Percentiles rank a stretch among this genome's conserved stretches.
Conservation (phyloP, 2,113 vertebrate species). For the Tupaia chinensis region DNA sequence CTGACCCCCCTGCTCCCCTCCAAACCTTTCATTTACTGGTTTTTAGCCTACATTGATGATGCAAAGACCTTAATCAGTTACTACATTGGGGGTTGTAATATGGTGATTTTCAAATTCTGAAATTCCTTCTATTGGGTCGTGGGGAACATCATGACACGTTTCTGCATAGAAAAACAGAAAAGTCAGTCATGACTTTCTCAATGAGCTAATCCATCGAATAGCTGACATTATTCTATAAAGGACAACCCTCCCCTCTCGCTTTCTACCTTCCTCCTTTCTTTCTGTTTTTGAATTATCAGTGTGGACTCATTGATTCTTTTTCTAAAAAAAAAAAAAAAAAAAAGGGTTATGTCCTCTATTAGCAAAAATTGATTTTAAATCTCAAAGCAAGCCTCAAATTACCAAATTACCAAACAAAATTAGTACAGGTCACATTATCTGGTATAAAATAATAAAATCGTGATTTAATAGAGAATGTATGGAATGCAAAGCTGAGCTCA, state of each 20-base stretch:
- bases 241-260: not conserved
- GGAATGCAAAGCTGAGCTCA: not conserved
- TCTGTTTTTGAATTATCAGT: not conserved
- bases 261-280: not conserved
- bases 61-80: not conserved
- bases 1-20: not conserved
- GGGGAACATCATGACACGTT: no score
- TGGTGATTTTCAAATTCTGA: not conserved
- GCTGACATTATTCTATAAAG: not conserved
- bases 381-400: not conserved
- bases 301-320: not conserved
- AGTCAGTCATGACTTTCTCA: no score
- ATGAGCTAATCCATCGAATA: not conserved
- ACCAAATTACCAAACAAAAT: not conserved
- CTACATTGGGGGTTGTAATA: not conserved
- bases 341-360: not conserved
- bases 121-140: not conserved
- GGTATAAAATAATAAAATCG: not conserved
- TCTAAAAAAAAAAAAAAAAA: not conserved
- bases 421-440: not conserved
- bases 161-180: no score
- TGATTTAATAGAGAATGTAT: not conserved
- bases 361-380: conserved; percentile 1
- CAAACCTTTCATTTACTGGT: not conserved
- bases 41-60: not conserved